Evolutionary conservation across 1,140 invertebrate genomes (phyloP), one percentile per base, ranked within the genome.

Genomic region (Centruroides vittatus): DNA sequence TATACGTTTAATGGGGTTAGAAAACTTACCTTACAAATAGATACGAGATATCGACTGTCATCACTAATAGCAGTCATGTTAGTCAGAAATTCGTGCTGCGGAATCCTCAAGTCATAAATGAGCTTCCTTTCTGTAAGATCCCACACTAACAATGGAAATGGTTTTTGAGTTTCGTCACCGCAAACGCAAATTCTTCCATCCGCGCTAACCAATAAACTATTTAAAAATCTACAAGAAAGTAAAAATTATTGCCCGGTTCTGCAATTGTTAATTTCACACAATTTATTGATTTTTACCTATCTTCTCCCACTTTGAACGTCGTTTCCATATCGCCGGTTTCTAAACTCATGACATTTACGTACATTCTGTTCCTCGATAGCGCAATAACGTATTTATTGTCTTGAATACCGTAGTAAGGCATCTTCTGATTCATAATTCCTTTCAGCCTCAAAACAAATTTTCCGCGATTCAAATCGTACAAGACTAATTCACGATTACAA

Each of bases 371-470:
- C 51, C 89, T 77, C 3, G 87, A 88, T 12, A 93, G 75, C 11
- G 86, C 83, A 12, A 91, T 88, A 54, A 89, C 74, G 72, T 89
- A 87, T 23, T 81, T 80, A 48, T 80, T 72, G 75, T 88, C 86
- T 71, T 90, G 86, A 5, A 89, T 78, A 3, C 86, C 88, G 75
- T 85, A 92, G 72, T 82, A 90, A 47, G 89, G 86, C 88, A 91
- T 89, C 74, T 90, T 89, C 70, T 91, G 87, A 76, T 91, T 91
- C 86, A 93, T 90, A 3, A 91, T 86, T 47, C 88, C 80, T 70
- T 89, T 88, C 10, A 92, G 72, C 61, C 88, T 83, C 7, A 82
- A 82, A 47, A 86, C 65, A 67, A 85, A 81, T 58, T 75, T 75
- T 59, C 87, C 88, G 71, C 81, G 78, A 69, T 89, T 80, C 12